Conservation (phyloP, 1,140 invertebrate species). For the Brachystomella parvula region DNA sequence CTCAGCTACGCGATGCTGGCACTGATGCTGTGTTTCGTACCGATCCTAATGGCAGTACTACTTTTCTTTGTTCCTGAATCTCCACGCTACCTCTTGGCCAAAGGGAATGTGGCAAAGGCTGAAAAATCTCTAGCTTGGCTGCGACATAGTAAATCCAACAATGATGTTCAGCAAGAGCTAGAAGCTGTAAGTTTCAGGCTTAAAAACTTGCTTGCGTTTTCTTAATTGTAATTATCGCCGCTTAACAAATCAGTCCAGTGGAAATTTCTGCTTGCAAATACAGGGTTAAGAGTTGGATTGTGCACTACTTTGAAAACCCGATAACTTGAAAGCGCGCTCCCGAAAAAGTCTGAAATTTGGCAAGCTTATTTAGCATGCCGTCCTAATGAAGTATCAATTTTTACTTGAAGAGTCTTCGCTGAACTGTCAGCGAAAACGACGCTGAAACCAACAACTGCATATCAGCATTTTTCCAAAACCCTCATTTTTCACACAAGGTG, state of each 20-base stretch:
- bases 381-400: no score
- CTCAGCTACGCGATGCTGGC: conserved; percentile 14
- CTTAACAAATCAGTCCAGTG: no score
- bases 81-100: conserved; percentile 18
- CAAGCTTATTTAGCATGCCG: no score
- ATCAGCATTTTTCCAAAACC: no score
- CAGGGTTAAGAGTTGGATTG: background rate
- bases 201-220: no score
- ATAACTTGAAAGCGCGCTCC: no score
- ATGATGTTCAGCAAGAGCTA: background rate
- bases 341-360: no score
- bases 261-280: background rate
- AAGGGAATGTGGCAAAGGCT: conserved; percentile 16
- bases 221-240: no score
- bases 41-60: conserved; percentile 13
- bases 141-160: background rate
- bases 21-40: conserved; percentile 11
- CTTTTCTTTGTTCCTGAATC: conserved; percentile 23
- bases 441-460: no score
- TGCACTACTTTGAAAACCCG: background rate
- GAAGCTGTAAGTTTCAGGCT: background rate
- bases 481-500: no score
- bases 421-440: no score
- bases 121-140: conserved; percentile 4
- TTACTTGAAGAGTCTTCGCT: no score